Evolutionary conservation across 2,113 vertebrate species (phyloP).

Genomic region (Etheostoma spectabile): DNA sequence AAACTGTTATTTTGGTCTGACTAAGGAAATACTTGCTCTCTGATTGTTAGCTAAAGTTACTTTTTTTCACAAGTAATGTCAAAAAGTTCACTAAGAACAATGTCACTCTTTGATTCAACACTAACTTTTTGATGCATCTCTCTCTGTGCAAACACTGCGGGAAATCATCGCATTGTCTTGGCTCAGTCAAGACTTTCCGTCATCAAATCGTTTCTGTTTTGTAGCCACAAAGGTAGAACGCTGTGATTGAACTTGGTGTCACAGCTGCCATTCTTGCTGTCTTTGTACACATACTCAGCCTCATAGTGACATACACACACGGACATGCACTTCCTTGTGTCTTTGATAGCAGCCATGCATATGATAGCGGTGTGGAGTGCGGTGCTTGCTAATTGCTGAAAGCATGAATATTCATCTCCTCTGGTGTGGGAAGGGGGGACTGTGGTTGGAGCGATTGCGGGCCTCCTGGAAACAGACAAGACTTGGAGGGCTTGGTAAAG

Average conservation of each 20-base stretch:
- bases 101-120: slow-evolving; percentile 13
- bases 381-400: slow-evolving; percentile 66
- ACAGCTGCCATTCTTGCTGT: slow-evolving; percentile 27
- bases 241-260: slow-evolving; percentile 27
- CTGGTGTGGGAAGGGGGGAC: slow-evolving; percentile 33
- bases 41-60: slow-evolving; percentile 1
- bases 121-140: slow-evolving; percentile 39
- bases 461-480: slow-evolving; percentile 40
- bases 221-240: slow-evolving; percentile 33
- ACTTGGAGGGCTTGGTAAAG: slow-evolving; percentile 43
- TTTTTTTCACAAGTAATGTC: neutral
- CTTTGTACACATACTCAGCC: slow-evolving; percentile 18
- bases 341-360: slow-evolving; percentile 60
- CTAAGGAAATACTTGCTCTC: neutral
- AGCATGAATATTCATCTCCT: slow-evolving; percentile 69
- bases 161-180: slow-evolving; percentile 41
- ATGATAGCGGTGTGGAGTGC: slow-evolving; percentile 21
- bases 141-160: slow-evolving; percentile 27
- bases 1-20: neutral
- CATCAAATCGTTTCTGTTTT: slow-evolving; percentile 46
- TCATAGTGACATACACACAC: slow-evolving; percentile 33
- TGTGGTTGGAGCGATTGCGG: slow-evolving; percentile 29
- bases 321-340: slow-evolving; percentile 7
- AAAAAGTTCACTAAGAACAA: slow-evolving; percentile 18
- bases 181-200: slow-evolving; percentile 42